Base-by-base conservation (phyloP, 1,140 invertebrate genomes). In the Oryzaephilus surinamensis region DNA sequence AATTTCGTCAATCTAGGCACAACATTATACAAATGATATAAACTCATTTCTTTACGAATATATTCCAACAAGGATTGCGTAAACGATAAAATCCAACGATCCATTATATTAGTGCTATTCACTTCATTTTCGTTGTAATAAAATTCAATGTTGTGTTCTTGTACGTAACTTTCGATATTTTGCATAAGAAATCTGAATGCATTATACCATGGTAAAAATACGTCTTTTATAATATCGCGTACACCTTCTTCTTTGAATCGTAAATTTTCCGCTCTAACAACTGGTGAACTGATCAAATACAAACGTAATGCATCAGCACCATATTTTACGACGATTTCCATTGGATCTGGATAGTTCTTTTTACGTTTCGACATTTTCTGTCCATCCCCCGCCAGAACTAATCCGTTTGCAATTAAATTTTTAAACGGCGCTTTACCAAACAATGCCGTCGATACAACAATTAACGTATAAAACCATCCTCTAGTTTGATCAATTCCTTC, bases 321-420 rank as follows among this genome's bases (percentile, higher is more conserved):
- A 68, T 91, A 98, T 61, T 96, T 93, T 32, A 80, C 63, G 1
- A 98, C 81, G 28, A 99, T 70, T 49, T 89, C 79, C 64, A 93
- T 72, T 1, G 96, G 95, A 70, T 99, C 92, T 0, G 96, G 95
- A 67, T 97, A 99, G 63, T 99, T 99, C 62, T 97, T 96, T 66
- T 97, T 97, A 10, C 95, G 75, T 61, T 99, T 99, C 0, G 93
- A 97, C 96, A 99, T 99, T 64, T 99, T 99, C 60, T 97, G 90
- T 3, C 96, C 95, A 72, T 99, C 96, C 28, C 84, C 69, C 26
- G 96, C 96, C 16, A 99, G 64, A 0, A 99, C 83, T 28, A 99
- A 68, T 13, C 96, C 96, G 67, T 97, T 97, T 3, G 79, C 87
- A 51, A 99, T 92, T 2, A 99, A 71, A 67, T 99, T 99, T 60